Conservation (phyloP, 2,888 invertebrate species). For the Cyclophora punctaria region DNA sequence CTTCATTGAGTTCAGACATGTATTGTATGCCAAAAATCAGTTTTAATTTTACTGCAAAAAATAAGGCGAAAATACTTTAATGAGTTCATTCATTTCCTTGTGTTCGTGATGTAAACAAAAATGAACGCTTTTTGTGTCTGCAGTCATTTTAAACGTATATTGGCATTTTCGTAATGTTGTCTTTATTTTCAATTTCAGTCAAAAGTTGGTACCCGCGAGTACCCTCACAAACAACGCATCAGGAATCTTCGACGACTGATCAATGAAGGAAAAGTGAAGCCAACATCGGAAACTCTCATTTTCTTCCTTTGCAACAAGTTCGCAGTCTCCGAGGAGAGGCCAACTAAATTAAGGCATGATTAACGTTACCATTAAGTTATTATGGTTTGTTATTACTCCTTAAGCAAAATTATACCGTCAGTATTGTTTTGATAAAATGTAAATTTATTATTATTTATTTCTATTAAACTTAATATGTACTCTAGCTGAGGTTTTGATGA, state of each 20-base stretch:
- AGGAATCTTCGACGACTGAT: constrained; percentile 71
- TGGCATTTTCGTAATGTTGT: too few species aligned
- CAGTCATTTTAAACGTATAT: too few species aligned
- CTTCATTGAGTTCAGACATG: too few species aligned
- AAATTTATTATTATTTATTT: constrained; percentile 5
- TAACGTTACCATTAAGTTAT: not conserved
- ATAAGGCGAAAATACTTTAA: too few species aligned
- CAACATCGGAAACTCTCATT: constrained; percentile 65
- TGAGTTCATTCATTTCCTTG: too few species aligned
- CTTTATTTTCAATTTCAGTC: constrained; percentile 24
- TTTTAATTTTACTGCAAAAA: constrained; percentile 14
- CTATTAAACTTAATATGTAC: constrained; percentile 18
- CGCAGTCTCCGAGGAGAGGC: constrained; percentile 59
- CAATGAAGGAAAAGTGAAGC: constrained; percentile 61
- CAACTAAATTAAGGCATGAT: constrained; percentile 29
- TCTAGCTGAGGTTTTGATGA: constrained; percentile 2
- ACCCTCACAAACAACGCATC: constrained; percentile 78
- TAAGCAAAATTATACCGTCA: not conserved
- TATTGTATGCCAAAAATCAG: too few species aligned
- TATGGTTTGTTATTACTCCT: not conserved
- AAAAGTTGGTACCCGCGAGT: constrained; percentile 49
- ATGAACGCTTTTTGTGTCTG: too few species aligned
- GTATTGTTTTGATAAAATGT: constrained; percentile 2
- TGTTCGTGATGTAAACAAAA: too few species aligned
- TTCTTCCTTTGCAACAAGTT: constrained; percentile 73